Base-by-base conservation (phyloP, 2,888 invertebrate genomes). In the Elmis aenea region DNA sequence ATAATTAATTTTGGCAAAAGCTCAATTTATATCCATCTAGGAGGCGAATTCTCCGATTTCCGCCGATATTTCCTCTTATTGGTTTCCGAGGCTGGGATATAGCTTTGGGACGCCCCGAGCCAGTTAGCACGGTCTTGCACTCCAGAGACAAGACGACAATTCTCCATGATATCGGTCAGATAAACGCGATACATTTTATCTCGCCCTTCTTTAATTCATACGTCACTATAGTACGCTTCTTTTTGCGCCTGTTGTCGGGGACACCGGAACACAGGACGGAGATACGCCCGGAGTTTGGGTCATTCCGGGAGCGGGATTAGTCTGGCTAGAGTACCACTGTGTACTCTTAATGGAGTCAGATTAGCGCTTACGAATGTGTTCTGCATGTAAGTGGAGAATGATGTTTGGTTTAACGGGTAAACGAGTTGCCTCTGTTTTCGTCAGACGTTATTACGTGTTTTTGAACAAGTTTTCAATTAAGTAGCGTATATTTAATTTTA, bases 341-440 rank as follows among this genome's bases (percentile, higher is more conserved):
- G 59, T 61, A 58, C 59, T 62, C 61, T 62, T 64, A 66, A 67
- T 66, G 65, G 66, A 64, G 58, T 57, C 61, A 66, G 67, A 67
- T 67, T 67, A 67, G 64, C 58, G 59, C 59, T 57, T 59, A 62
- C 61, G 62, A 61, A 64, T 66, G 64, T 64, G 63, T 62, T 62
- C 59, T 62, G 62, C 64, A 66, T 66, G 65, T 66, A 66, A 67
- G 67, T 67, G 66, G 66, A 66, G 62, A 67, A 66, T 60, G 66
- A 66, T 67, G 67, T 67, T 66, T 67, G 66, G 66, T 66, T 66
- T 64, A 64, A 65, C 64, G 62, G 61, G 60, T 61, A 61, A 65
- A 64, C 64, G 64, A 60, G 57, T 59, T 52, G 52, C 50, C 52
- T 49, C 48, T 59, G 61, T 60, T 62, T 63, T 62, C 60, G 50